Evolutionary conservation across 2,797 vertebrate species (phyloP), one percentile per base, ranked within the genome.

Genomic region (Diglossa cyanea): DNA sequence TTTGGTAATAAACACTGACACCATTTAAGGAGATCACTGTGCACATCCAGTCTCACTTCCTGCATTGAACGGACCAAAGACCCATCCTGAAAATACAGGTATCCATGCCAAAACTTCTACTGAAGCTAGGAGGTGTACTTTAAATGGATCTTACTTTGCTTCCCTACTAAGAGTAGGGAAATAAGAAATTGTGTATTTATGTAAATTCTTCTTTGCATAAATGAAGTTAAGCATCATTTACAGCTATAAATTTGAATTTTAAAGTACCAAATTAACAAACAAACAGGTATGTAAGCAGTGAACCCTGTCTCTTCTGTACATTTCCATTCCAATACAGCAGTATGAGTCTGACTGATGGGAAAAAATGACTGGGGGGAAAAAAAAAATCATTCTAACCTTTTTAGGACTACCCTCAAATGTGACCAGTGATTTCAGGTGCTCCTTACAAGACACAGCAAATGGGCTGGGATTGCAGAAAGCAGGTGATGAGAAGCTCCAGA

Each of bases 351-450:
- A 82, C n/a, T 18, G 21, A 23, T 7, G 10, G 55, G 23, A 65
- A 84, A 85, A 82, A 74, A 47, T 39, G 2, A 79, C 40, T 50
- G 19, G 33, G 15, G 33, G 15, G 10, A 17, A 15, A 25, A 24
- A 11, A 55, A 55, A 60, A 50, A 25, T 31, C 50, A 68, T 66
- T 61, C 18, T 60, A 80, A 71, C 61, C 61, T 87, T 84, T 93
- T 90, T 50, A 78, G 87, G 54, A 80, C 47, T 42, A 61, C 13
- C 44, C 45, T 88, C 57, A 83, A 83, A 93, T 42, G 26, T 25
- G 83, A 87, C 24, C 61, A 48, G 54, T 80, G 84, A 95, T 91
- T 95, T 94, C 89, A 94, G 86, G 51, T 89, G 78, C 58, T 70
- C 84, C 94, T 92, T 20, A 37, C 55, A 72, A 53, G 68, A 83